Evolutionary conservation across 2,797 vertebrate species (phyloP).

Genomic region (Pteronotus mesoamericanus): DNA sequence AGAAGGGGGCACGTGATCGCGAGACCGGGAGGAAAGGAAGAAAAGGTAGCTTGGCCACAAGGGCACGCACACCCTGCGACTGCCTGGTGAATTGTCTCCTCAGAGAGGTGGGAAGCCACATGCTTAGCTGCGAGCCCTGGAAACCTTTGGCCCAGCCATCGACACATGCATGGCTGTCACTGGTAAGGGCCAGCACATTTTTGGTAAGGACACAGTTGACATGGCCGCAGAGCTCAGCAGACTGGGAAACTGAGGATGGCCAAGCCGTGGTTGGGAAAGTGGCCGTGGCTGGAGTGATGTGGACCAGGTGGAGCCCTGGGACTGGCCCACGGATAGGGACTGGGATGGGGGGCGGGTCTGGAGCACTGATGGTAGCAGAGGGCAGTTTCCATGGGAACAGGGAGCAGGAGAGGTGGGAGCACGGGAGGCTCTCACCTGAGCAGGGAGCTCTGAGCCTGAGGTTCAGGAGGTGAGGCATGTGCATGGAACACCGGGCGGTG

Average conservation of each 20-base stretch:
- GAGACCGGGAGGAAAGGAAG: not conserved
- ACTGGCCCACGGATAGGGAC: not conserved
- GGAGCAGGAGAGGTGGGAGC: not conserved
- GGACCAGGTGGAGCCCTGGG: not conserved
- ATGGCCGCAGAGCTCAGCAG: not conserved
- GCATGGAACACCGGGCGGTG: not conserved
- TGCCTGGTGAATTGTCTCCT: not conserved
- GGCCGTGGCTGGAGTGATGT: not conserved
- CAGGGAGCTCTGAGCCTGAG: not conserved
- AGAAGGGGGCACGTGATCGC: not conserved
- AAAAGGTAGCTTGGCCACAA: not conserved
- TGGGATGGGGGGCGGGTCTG: not conserved
- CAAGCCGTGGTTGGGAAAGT: not conserved
- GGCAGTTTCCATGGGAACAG: not conserved
- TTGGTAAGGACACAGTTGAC: not conserved
- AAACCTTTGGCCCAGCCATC: not conserved
- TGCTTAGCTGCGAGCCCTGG: not conserved
- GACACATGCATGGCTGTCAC: not conserved
- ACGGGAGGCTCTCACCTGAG: not conserved
- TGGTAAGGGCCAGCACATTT: not conserved
- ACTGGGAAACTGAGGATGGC: not conserved
- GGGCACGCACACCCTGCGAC: fast-evolving
- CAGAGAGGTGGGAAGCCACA: not conserved
- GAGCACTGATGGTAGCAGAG: not conserved
- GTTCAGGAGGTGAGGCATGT: not conserved